Evolutionary conservation across 2,888 invertebrate species (phyloP), one percentile per base, ranked within the genome.

Genomic region (Limnephilus auricula): DNA sequence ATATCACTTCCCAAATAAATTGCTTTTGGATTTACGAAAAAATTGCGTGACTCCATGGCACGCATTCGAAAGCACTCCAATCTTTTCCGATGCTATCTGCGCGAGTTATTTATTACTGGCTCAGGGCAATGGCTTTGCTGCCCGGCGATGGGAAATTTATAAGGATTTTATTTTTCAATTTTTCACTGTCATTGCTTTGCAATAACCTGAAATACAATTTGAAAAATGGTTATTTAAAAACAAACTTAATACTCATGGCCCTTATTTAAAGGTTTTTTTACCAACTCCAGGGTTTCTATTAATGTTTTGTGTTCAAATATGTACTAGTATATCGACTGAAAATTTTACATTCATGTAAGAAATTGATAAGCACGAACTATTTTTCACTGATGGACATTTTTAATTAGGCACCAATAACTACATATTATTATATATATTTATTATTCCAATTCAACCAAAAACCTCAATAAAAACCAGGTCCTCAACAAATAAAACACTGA

Each of bases 11-110:
- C 50, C 32, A 25, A 50, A 86, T 86, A 86, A 86, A 86, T 86
- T 50, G 86, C 50, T 50, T 86, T 86, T 15, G 40, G 86, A 86
- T 86, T 86, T 86, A 86, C n/a, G 45, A 86, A 32, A 18, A 30
- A 34, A 86, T 86, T 86, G 86, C 86, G 86, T 86, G 86, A 86
- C 86, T 45, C 45, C 50, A 65, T 30, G 45, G 86, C 86, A 50
- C 86, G 50, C 50, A 50, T 50, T 31, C 30, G 13, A 37, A 84
- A 82, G 32, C 82, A 82, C 82, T 82, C 82, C 82, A 82, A 82
- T 82, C 82, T 82, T 40, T 84, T 0, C 25, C 40, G 84, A 84
- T 84, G 37, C 34, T 84, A 84, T 84, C 84, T 84, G 84, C 40
- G 37, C 32, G n/a, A 34, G 82, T 37, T 84, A 84, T 84, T 84